Percentiles rank a stretch among this genome's conserved stretches.
Conservation (phyloP, 2,888 invertebrate species). For the Tetramorium bicarinatum region DNA sequence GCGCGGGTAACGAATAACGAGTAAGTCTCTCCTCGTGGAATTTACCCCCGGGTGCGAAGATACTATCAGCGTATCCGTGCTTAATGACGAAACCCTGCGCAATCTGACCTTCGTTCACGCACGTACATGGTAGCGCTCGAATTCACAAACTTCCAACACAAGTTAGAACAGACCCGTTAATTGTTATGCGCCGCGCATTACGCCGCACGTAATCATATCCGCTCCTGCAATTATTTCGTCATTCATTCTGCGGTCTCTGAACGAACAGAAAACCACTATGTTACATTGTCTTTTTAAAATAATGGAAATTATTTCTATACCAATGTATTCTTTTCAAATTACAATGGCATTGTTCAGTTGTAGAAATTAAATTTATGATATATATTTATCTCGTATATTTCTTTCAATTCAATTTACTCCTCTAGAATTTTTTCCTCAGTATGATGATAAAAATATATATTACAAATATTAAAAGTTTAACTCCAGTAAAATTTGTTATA, state of each 20-base stretch:
- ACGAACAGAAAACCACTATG: background rate
- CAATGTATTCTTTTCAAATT: slow-evolving; percentile 3
- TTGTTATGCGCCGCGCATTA: slow-evolving; percentile 39
- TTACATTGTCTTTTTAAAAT: background rate
- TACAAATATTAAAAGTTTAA: background rate
- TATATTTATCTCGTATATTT: background rate
- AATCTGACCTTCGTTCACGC: slow-evolving; percentile 50
- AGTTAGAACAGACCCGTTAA: slow-evolving; percentile 18
- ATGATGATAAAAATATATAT: background rate
- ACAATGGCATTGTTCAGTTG: background rate
- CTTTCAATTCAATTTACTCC: background rate
- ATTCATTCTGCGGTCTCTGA: background rate
- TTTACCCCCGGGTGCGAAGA: slow-evolving; percentile 17
- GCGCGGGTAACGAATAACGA: slow-evolving; percentile 45
- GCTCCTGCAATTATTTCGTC: slow-evolving; percentile 16
- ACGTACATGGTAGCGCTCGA: slow-evolving; percentile 17
- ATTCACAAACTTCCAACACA: slow-evolving; percentile 39
- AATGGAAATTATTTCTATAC: background rate
- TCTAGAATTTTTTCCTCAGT: background rate
- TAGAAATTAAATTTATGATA: background rate
- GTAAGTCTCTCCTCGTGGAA: slow-evolving; percentile 29
- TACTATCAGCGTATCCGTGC: slow-evolving; percentile 37
- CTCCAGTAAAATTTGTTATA: background rate
- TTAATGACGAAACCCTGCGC: slow-evolving; percentile 39
- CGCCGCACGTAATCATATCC: slow-evolving; percentile 31